Evolutionary conservation across 2,888 invertebrate species (phyloP), one percentile per base, ranked within the genome.

Genomic region (Barypeithes pellucidus): DNA sequence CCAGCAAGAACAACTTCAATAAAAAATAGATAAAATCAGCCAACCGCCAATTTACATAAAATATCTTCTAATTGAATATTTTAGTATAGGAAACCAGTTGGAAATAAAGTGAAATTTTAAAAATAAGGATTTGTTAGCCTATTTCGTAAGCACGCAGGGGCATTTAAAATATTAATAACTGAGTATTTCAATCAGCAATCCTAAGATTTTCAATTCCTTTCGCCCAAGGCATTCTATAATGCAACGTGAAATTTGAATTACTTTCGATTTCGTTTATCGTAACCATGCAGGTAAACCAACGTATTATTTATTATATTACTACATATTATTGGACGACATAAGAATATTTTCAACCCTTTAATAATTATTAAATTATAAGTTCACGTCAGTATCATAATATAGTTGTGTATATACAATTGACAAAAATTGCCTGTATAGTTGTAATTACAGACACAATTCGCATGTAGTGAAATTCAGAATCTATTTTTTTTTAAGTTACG

Each of bases 101-200:
- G 12, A n/a, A n/a, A n/a, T 52, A 52, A 52, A 29, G 52, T 29
- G 29, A 52, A 52, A 52, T 52, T 29, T 52, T 22, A 29, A 29
- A 29, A 52, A 29, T 7, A 14, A 29, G 52, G 52, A 52, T 29
- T 29, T 22, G 16, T 47, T 50, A 8, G 22, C 11, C 11, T 24
- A 52, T 29, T 29, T 29, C 29, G n/a, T 24, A 29, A 52, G 4
- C 52, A 12, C 20, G 50, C 47, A 18, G 20, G 20, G 20, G 20
- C 11, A 24, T 52, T 45, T 24, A 5, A 52, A 29, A 22, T 52
- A 52, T 7, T 52, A 52, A 50, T 50, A 29, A 52, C 12, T 50
- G 50, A 22, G 4, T 29, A 29, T 24, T 29, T 14, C n/a, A 29
- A 14, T 14, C n/a, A 22, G 52, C 14, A 14, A 52, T 52, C 12